Conservation (phyloP, 2,888 invertebrate species). For the Scaptomyza tumidula region DNA sequence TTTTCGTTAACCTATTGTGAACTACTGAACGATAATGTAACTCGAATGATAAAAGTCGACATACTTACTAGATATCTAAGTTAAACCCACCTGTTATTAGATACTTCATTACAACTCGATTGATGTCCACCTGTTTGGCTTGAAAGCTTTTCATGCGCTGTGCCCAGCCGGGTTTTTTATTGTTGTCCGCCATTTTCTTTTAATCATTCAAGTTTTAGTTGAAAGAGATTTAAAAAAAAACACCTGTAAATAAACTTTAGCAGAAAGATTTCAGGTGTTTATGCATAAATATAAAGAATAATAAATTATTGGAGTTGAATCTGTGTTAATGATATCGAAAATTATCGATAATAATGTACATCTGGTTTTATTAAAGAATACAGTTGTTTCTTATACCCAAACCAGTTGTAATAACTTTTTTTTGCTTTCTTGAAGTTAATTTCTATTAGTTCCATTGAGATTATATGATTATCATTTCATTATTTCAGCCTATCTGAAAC, state of each 20-base stretch:
- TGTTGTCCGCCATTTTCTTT: constrained; percentile 24
- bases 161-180: constrained; percentile 37
- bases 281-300: too few species aligned
- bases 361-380: too few species aligned
- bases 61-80: not conserved
- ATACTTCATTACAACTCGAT: constrained; percentile 64
- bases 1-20: not conserved
- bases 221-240: not conserved
- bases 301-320: too few species aligned
- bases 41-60: not conserved
- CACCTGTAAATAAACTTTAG: too few species aligned
- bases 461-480: not conserved
- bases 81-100: constrained; percentile 48
- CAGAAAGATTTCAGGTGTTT: too few species aligned
- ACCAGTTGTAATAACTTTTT: too few species aligned
- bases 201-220: not conserved
- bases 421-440: too few species aligned
- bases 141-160: constrained; percentile 66
- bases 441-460: too few species aligned
- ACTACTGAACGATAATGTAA: constrained; percentile 10
- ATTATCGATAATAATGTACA: too few species aligned
- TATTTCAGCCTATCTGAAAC: constrained; percentile 3
- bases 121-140: constrained; percentile 59
- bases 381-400: too few species aligned
- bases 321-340: too few species aligned